phyloP scores from a whole-genome alignment of 2,888 invertebrate species.

The Lithophane ornitopus region DNA sequence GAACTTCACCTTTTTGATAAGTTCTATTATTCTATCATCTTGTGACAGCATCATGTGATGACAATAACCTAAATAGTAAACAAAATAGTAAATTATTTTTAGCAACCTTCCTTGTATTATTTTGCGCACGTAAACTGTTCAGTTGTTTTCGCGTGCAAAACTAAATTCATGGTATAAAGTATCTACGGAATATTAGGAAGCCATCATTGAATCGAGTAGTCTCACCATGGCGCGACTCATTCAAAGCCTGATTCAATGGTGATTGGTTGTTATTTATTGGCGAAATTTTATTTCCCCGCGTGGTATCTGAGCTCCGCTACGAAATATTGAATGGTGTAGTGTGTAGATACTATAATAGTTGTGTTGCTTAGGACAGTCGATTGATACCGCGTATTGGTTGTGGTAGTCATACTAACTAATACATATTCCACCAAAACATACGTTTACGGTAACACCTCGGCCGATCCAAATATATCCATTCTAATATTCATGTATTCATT shows the following conservation, averaged over 20 bases:
- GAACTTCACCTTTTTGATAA: slow-evolving; percentile 48
- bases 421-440: slow-evolving; percentile 2
- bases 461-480: slow-evolving; percentile 6
- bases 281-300: slow-evolving; percentile 2
- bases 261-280: slow-evolving; percentile 21
- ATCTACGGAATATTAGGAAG: neutral
- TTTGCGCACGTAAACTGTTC: slow-evolving; percentile 22
- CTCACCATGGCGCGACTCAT: slow-evolving; percentile 25
- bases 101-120: neutral
- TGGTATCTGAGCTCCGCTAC: neutral
- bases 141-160: slow-evolving; percentile 12
- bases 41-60: slow-evolving; percentile 21
- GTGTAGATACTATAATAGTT: neutral
- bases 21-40: slow-evolving; percentile 14
- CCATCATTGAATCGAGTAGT: neutral
- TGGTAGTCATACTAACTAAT: neutral
- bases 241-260: slow-evolving; percentile 33
- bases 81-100: slow-evolving; percentile 21
- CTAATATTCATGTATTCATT: slow-evolving; percentile 36
- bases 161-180: slow-evolving; percentile 15
- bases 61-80: slow-evolving; percentile 12
- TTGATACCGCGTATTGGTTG: slow-evolving; percentile 14
- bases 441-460: neutral
- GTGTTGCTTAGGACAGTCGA: neutral
- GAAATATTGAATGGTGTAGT: slow-evolving; percentile 12